A percentile compares a stretch with the other conserved stretches of the same genome.
Evolutionary conservation across 2,888 invertebrate species (phyloP).

Genomic region (Adelognathus sp.): DNA sequence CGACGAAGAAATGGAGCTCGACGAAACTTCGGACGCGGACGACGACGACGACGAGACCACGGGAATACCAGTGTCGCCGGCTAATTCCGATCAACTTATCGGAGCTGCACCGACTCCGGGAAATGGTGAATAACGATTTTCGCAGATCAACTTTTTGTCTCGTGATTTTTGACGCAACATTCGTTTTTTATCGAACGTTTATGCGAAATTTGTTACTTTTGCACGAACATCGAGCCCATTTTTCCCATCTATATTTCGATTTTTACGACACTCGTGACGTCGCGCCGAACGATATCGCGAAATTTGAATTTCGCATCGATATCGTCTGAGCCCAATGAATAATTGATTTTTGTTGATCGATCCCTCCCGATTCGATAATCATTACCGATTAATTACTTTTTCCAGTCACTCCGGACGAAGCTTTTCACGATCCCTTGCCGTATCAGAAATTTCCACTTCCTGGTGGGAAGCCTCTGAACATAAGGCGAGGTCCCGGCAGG

Average conservation of each 20-base stretch:
- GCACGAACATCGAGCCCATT: too few relatives aligned
- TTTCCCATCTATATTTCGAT: too few relatives aligned
- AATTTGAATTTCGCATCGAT: too few relatives aligned
- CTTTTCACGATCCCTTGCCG: constrained; percentile 86
- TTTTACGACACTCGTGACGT: too few relatives aligned
- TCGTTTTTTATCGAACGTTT: constrained; percentile 7
- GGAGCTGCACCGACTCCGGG: constrained; percentile 75
- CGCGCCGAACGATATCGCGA: too few relatives aligned
- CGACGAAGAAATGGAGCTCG: constrained; percentile 88
- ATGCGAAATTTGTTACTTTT: too few relatives aligned
- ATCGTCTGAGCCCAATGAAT: too few relatives aligned
- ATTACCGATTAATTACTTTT: too few relatives aligned
- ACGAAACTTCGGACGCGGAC: constrained; percentile 89
- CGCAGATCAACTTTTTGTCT: not conserved
- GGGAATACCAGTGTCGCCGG: constrained; percentile 82
- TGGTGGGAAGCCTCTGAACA: constrained; percentile 84
- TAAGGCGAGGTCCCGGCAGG: constrained; percentile 89
- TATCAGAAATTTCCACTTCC: constrained; percentile 82
- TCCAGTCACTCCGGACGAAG: constrained; percentile 84
- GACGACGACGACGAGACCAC: constrained; percentile 86
- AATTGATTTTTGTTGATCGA: too few relatives aligned
- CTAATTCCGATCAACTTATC: constrained; percentile 79
- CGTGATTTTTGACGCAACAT: not conserved
- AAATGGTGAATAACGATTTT: constrained; percentile 63
- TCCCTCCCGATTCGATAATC: too few relatives aligned